phyloP scores from a whole-genome alignment of 2,797 vertebrate genomes.

The Hemibagrus guttatus region DNA sequence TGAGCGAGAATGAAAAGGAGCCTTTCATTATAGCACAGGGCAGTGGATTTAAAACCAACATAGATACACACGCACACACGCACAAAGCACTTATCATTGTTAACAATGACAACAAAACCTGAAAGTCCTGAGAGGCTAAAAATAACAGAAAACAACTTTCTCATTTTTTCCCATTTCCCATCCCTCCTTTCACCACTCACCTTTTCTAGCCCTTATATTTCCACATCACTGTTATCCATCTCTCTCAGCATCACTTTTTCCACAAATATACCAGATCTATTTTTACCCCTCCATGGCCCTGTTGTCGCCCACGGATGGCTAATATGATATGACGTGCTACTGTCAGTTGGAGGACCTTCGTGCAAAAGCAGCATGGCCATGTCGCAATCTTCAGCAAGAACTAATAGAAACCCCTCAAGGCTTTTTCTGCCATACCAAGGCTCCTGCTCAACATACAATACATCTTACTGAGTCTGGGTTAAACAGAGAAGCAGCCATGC shows the following conservation, averaged over 20 bases:
- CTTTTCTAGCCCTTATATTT: background rate
- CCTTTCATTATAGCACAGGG: slow-evolving; percentile 4
- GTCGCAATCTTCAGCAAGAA: slow-evolving; percentile 18
- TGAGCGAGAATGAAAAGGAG: background rate
- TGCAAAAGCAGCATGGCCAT: slow-evolving; percentile 27
- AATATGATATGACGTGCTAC: slow-evolving; percentile 47
- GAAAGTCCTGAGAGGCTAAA: background rate
- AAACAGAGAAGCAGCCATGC: background rate
- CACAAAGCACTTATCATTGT: background rate
- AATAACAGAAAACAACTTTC: background rate
- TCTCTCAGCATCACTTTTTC: slow-evolving; percentile 40
- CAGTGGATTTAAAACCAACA: background rate
- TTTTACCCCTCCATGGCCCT: slow-evolving; percentile 26
- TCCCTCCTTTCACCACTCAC: background rate
- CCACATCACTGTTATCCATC: slow-evolving; percentile 6
- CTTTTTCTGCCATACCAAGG: background rate
- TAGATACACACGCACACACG: background rate
- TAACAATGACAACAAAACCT: background rate
- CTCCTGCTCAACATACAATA: background rate
- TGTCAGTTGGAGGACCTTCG: slow-evolving; percentile 39
- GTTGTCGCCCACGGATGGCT: slow-evolving; percentile 35
- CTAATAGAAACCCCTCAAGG: slow-evolving; percentile 25
- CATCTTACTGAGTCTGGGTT: background rate
- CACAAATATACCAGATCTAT: slow-evolving; percentile 43
- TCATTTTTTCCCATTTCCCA: background rate